Base-by-base conservation (phyloP, 2,888 invertebrate genomes). In the Poecilobothrus nobilitatus region DNA sequence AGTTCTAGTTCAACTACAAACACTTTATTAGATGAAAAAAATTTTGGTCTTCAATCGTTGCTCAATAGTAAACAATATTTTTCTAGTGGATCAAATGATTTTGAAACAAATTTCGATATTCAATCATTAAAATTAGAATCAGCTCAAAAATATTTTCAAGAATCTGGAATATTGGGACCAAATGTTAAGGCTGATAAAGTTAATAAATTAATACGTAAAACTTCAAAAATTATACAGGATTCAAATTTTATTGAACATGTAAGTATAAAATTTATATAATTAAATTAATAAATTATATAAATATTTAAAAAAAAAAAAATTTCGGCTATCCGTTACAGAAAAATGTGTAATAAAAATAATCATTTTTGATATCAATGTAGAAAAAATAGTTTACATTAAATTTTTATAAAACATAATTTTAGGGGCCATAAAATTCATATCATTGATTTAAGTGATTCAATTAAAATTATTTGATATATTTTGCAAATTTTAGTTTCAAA, bases 121-220 rank as follows among this genome's bases (percentile, higher is more conserved):
- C 67, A 61, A 27, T 27, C 27, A 15, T 18, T 9, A 37, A 53
- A 70, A 67, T 75, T 76, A 65, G 74, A 75, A 68, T 76, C 76
- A 0, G 78, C 78, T 2, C 76, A 76, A 67, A 76, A 75, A 71
- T 77, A 76, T 71, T 76, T 76, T 64, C 73, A 76, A 61, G 78
- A 78, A 70, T 77, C 76, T 66, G 78, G 78, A 12, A 78, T 78
- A 27, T 68, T 78, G 41, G 78, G 78, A n/a, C 77, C 78, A 1
- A 73, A 75, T 22, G 34, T 65, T 18, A 65, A 65, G 20, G 71
- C 73, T 10, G 62, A 69, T 15, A 69, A 72, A 20, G 73, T 74
- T 3, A 71, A 73, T 62, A 73, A 73, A 70, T 71, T 76, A 33
- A 74, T 76, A 20, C 72, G 76, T 1, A 77, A 77, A 70, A 75